Conservation (phyloP, 2,113 vertebrate genomes). For the Lophotis ruficrista region DNA sequence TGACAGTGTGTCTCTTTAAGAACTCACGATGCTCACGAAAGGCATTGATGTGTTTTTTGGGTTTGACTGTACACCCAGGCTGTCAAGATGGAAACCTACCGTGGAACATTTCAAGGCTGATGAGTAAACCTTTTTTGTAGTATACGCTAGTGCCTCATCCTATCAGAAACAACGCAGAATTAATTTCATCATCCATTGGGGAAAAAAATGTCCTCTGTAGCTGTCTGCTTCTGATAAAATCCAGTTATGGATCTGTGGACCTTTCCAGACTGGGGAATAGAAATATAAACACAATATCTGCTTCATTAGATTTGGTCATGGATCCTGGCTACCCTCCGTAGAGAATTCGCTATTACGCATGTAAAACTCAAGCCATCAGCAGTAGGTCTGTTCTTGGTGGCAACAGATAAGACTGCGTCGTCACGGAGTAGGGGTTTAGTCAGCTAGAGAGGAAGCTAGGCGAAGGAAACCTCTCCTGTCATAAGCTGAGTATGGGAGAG, state of each 20-base stretch:
- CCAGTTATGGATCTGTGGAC: neutral
- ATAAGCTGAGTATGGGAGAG: neutral
- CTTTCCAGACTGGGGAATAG: neutral
- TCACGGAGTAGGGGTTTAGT: neutral
- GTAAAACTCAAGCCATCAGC: neutral
- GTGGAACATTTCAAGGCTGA: neutral
- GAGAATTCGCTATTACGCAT: neutral
- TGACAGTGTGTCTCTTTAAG: neutral
- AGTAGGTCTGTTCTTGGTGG: neutral
- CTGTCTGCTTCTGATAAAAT: neutral
- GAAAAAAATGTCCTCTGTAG: neutral
- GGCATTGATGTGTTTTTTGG: neutral
- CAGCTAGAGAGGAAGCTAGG: neutral
- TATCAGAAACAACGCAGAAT: neutral
- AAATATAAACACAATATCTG: neutral
- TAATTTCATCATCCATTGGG: neutral
- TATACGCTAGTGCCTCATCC: neutral
- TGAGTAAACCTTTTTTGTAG: neutral
- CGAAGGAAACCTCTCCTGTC: neutral
- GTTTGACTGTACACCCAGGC: rapidly evolving
- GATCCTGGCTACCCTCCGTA: neutral
- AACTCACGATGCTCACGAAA: neutral
- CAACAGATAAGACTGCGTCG: neutral
- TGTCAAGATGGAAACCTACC: neutral
- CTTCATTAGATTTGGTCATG: neutral